Base-by-base conservation (phyloP, 2,797 vertebrate species). In the Eulemur coronatus region DNA sequence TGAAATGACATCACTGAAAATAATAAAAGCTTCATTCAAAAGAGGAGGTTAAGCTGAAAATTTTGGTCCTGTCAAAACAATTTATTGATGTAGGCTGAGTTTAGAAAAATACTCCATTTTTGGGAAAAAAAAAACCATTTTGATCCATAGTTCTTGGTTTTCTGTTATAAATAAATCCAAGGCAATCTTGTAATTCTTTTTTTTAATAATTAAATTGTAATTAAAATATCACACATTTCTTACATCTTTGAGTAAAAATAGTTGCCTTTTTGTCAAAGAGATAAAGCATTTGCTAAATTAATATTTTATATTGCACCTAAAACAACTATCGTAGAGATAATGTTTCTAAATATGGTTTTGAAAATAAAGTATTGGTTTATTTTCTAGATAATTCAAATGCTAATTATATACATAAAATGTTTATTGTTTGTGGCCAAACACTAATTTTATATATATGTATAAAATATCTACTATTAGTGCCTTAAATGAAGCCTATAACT, bases 401-500 rank as follows among this genome's bases (percentile, higher is more conserved):
- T 70, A 80, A 70, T 81, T 94, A 84, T 52, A 43, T 72, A 15
- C 1, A 84, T 94, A 46, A 93, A 69, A 82, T 75, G 20, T 59
- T 69, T 84, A 50, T 41, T 87, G n/a, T 84, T 96, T 95, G 38
- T 92, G 13, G 17, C 41, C 17, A 80, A 73, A 63, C 69, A 86
- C 22, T 87, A 93, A 24, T 63, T 89, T 59, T 59, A 11, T 26
- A 33, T 33, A 10, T n/a, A 48, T 84, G 17, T 84, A 22, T 92
- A 48, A 91, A 97, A 57, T 79, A 79, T 79, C 69, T 84, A n/a
- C n/a, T 91, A 6, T 46, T 94, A 67, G 50, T 84, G 5, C 65
- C 48, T 79, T 94, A 91, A 96, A 52, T 70, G 89, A 96, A 87
- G 30, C 38, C 55, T 91, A 0, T 93, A 93, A 96, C 24, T 94